Evolutionary conservation across 1,140 invertebrate genomes (phyloP).

Genomic region (Drosophila virilis): DNA sequence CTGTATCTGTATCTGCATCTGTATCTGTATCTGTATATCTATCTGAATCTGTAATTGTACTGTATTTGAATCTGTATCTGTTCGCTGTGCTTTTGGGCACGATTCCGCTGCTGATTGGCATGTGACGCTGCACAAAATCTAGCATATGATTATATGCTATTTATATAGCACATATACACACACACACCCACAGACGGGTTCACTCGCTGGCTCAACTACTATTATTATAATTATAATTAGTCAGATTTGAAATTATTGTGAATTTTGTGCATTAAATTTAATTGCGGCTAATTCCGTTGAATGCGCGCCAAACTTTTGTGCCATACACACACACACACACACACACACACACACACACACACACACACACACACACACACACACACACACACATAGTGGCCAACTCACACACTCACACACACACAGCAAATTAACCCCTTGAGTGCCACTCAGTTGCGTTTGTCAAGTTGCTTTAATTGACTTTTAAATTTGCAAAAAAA

Average conservation of each 20-base stretch:
- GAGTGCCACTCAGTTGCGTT: slow-evolving; percentile 70
- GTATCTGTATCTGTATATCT: not conserved
- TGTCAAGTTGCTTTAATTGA: slow-evolving; percentile 81
- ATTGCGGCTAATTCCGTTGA: slow-evolving; percentile 64
- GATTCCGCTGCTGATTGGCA: slow-evolving; percentile 67
- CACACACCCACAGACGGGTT: not conserved
- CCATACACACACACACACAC: slow-evolving; percentile 15
- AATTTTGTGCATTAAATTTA: slow-evolving; percentile 49
- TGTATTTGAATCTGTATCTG: slow-evolving; percentile 12
- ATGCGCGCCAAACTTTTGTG: slow-evolving; percentile 38
- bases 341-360: slow-evolving; percentile 22
- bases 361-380: slow-evolving; percentile 19
- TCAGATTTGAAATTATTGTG: slow-evolving; percentile 39
- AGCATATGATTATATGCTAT: slow-evolving; percentile 61
- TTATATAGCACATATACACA: not conserved
- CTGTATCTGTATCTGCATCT: not conserved
- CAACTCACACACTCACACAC: slow-evolving; percentile 12
- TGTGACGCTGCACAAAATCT: slow-evolving; percentile 72
- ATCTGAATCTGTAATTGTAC: slow-evolving; percentile 8
- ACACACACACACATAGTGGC: slow-evolving; percentile 4
- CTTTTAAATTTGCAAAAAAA: slow-evolving; percentile 72
- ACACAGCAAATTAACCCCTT: slow-evolving; percentile 77
- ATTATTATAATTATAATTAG: slow-evolving; percentile 38
- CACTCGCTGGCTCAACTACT: slow-evolving; percentile 4
- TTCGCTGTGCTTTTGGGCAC: slow-evolving; percentile 53